Evolutionary conservation across 23 tunicate genomes (phyloP).

Genomic region (Botrylloides violaceus): DNA sequence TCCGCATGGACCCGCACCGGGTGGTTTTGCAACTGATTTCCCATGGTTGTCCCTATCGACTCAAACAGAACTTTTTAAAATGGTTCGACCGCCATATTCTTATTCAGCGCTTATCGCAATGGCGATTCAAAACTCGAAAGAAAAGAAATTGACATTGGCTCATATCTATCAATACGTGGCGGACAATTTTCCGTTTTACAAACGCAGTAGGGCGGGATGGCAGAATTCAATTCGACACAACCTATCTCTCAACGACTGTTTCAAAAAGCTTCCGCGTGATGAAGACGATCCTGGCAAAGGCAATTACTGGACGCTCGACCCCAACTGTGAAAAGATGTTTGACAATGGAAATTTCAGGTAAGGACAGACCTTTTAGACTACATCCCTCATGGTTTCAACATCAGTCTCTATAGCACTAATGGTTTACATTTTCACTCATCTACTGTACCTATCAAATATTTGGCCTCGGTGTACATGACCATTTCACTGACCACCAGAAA

Average conservation of each 20-base stretch:
- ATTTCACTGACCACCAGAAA: too few species aligned
- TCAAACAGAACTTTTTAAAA: constrained; percentile 91
- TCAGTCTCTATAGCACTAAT: too few species aligned
- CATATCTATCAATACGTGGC: constrained; percentile 94
- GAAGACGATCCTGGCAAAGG: constrained; percentile 99
- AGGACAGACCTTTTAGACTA: neutral
- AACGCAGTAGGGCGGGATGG: constrained; percentile 95
- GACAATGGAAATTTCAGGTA: constrained; percentile 99
- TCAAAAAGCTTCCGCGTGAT: constrained; percentile 94
- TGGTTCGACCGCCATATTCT: constrained; percentile 97
- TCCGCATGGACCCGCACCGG: constrained; percentile 29
- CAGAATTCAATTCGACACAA: constrained; percentile 97
- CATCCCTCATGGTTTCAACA: too few species aligned
- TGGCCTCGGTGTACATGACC: too few species aligned
- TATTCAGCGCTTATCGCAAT: constrained; percentile 95
- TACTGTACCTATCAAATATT: too few species aligned
- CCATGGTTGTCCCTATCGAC: constrained; percentile 91
- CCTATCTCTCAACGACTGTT: constrained; percentile 90
- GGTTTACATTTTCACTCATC: too few species aligned
- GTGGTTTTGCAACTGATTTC: constrained; percentile 66
- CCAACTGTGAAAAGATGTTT: constrained; percentile 98
- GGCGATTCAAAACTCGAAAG: constrained; percentile 98
- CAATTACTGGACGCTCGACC: constrained; percentile 95
- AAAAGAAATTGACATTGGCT: constrained; percentile 88
- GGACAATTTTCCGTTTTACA: constrained; percentile 97